Evolutionary conservation across 2,113 vertebrate genomes (phyloP), one percentile per base, ranked within the genome.

Genomic region (Actinemys pallida): DNA sequence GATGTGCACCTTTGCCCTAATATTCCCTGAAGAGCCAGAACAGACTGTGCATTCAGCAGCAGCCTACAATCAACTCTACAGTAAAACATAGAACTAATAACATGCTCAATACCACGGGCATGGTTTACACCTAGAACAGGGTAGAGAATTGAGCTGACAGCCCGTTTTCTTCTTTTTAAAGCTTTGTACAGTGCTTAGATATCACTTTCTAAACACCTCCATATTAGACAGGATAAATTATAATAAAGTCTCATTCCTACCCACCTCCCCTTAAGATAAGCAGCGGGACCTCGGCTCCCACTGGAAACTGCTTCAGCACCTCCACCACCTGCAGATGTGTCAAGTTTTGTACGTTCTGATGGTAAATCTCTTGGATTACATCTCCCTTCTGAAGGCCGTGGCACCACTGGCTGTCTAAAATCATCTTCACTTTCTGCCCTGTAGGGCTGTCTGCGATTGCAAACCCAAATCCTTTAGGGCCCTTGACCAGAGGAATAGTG

Each of bases 391-490:
- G 98, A 91, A 99, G 98, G 83, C 99, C 99, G 19, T 99, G 99
- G 97, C 99, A 99, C 99, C 99, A 99, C 98, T 99, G 99, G 25
- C 99, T 99, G 45, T 99, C 99, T 98, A 99, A 96, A 97, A 99
- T 99, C 99, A 99, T 99, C 97, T 99, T 99, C 92, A 99, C 99
- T 97, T 99, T 99, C 94, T 99, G 99, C 25, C 99, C 99, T 24
- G 99, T 98, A 5, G 99, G 99, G 90, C 99, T 99, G 95, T 99
- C 99, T 0, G 99, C 99, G 52, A 99, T 99, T 86, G 99, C 99
- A 85, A 99, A 99, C 57, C 99, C 99, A 57, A 99, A 99, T 11
- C 99, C 99, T 72, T 99, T 99, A 0, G 99, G 99, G 14, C 99
- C 99, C 96, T 99, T 99, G n/a, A 99, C 84, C 88, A 99, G 96